Evolutionary conservation across 2,113 vertebrate genomes (phyloP).

Genomic region (Marcusenius ussheri): DNA sequence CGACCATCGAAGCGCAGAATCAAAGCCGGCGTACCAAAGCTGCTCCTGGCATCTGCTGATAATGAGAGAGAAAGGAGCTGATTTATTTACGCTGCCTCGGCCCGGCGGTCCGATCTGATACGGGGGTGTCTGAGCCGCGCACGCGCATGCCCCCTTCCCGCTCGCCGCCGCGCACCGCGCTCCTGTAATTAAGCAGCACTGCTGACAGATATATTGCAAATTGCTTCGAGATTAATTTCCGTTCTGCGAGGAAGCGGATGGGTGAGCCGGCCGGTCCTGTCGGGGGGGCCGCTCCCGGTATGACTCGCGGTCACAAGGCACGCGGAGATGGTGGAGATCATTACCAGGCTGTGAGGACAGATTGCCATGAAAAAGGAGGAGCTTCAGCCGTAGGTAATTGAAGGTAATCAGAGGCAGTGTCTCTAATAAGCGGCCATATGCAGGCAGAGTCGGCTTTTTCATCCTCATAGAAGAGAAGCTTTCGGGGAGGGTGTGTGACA

Average conservation of each 20-base stretch:
- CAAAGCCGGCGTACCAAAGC: background rate
- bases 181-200: slow-evolving; percentile 49
- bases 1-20: slow-evolving; percentile 10
- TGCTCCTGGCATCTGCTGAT: background rate
- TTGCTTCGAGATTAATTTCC: slow-evolving; percentile 49
- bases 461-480: slow-evolving; percentile 45
- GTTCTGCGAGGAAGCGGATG: slow-evolving; percentile 27
- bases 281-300: slow-evolving; percentile 15
- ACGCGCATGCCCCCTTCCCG: slow-evolving; percentile 24
- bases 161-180: slow-evolving; percentile 16
- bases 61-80: slow-evolving; percentile 3
- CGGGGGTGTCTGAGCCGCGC: slow-evolving; percentile 9
- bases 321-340: slow-evolving; percentile 35
- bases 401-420: slow-evolving; percentile 57
- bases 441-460: slow-evolving; percentile 43
- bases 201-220: slow-evolving; percentile 42
- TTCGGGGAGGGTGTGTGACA: slow-evolving; percentile 47
- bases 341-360: slow-evolving; percentile 30
- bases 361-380: slow-evolving; percentile 45
- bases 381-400: slow-evolving; percentile 52
- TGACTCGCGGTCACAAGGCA: slow-evolving; percentile 26
- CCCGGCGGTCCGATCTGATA: background rate
- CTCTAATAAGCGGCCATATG: slow-evolving; percentile 29
- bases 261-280: slow-evolving; percentile 24
- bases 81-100: slow-evolving; percentile 3